Evolutionary conservation across 1,140 invertebrate species (phyloP), one percentile per base, ranked within the genome.

Genomic region (Drosophila truncata): DNA sequence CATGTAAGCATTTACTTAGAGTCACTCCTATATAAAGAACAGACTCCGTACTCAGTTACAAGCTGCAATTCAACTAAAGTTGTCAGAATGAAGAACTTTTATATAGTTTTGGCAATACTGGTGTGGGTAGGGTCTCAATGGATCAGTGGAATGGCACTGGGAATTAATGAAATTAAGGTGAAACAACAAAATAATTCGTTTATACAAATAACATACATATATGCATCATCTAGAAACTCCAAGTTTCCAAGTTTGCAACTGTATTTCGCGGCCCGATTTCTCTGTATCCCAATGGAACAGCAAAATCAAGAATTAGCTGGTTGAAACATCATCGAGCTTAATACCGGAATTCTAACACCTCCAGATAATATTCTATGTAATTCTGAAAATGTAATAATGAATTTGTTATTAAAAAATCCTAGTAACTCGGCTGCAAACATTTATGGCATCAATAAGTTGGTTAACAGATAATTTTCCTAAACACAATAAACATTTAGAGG

Each of bases 381-480:
- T 27, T 27, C 4, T 27, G 27, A 27, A 27, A 27, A 27, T n/a
- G n/a, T n/a, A n/a, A n/a, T 4, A 27, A 27, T 27, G 27, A 27
- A 27, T 27, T 27, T 27, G 27, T 27, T 27, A 27, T 27, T 27
- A 27, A 3, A 27, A 5, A 27, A 27, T 27, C 27, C 1, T 27
- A 9, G 3, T 20, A 20, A 5, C 18, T 44, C 2, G 4, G 5
- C 11, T 13, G 18, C 10, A 44, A 27, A 5, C 27, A 33, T 52
- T 52, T 33, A 20, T 33, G 11, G 10, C 49, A 31, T 13, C 3
- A 8, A 18, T 7, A 3, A 13, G 1, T 27, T 33, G 13, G 11
- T 20, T 52, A 33, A 52, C 50, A 23, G 18, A 8, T 54, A 54
- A 54, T 54, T 54, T 54, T 23, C 7, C 6, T 11, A 7, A 49